These are phyloP conservation scores for Melanogrammus aeglefinus DNA, from an alignment of 2,797 vertebrate species.

Conservation along the genomic window DNA sequence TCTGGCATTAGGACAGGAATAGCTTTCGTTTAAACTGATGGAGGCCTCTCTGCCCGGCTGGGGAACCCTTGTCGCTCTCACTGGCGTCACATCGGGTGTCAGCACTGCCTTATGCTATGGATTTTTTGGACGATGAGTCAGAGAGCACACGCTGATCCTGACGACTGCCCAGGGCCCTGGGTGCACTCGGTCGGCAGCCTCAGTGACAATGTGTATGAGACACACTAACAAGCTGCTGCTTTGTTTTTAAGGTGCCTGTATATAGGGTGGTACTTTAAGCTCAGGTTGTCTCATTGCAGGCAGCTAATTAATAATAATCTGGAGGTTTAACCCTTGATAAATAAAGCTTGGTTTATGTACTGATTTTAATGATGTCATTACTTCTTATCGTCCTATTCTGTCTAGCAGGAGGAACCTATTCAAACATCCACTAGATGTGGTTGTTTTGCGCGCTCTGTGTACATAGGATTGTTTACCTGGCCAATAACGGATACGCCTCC, in stretches of 20 bases:
- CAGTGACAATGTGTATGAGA: neutral
- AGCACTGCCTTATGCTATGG: neutral
- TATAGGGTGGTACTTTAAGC: neutral
- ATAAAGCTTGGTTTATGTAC: neutral
- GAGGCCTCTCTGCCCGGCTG: neutral
- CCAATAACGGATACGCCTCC: neutral
- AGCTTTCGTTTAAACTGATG: neutral
- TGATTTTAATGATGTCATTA: neutral
- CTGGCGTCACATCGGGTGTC: neutral
- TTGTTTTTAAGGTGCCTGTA: neutral
- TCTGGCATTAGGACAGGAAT: neutral
- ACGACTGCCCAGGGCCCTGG: neutral
- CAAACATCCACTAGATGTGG: neutral
- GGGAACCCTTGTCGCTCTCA: neutral
- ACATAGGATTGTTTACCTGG: neutral
- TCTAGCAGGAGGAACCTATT: neutral
- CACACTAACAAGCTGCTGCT: neutral
- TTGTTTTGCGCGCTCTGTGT: neutral
- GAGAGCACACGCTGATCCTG: neutral
- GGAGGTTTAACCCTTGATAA: neutral
- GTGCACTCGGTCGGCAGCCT: neutral
- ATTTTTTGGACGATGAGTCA: slow-evolving; percentile 10
- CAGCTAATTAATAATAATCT: neutral
- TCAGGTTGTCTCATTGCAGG: neutral
- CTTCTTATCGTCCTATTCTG: neutral